These are phyloP conservation scores for Condylura cristata DNA, from an alignment of 2,113 vertebrate genomes.

Conservation along the genomic window DNA sequence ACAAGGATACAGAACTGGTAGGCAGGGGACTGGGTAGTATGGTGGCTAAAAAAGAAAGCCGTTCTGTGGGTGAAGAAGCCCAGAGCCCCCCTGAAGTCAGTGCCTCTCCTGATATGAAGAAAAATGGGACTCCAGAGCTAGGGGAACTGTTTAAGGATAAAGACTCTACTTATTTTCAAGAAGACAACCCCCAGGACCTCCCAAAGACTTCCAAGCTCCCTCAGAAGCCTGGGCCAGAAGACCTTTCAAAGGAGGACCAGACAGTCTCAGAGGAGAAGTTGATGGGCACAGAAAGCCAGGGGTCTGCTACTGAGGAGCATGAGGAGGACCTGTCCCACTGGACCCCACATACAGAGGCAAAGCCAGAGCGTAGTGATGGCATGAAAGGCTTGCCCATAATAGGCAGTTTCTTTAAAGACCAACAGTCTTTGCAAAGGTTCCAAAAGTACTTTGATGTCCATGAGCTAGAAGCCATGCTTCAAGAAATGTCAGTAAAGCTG, in stretches of 20 bases:
- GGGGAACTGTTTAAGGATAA: not conserved
- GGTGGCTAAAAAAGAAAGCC: not conserved
- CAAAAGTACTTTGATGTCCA: slow-evolving; percentile 88
- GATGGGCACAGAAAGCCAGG: not conserved
- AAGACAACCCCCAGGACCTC: not conserved
- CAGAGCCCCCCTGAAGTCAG: not conserved
- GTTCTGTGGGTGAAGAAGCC: not conserved
- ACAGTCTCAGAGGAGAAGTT: not conserved
- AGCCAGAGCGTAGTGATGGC: slow-evolving; percentile 83
- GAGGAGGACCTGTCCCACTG: not conserved
- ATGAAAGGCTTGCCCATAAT: slow-evolving; percentile 86
- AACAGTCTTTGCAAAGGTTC: slow-evolving; percentile 83
- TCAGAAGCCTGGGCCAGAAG: not conserved
- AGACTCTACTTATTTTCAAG: not conserved
- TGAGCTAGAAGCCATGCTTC: slow-evolving; percentile 91
- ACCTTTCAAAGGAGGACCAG: not conserved
- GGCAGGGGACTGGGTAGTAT: not conserved
- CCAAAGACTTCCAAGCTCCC: slow-evolving; percentile 10
- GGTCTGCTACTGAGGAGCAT: not conserved
- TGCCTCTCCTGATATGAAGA: not conserved
- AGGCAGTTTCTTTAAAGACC: slow-evolving; percentile 88
- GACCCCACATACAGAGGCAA: accelerated
- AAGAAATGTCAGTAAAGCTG: slow-evolving; percentile 89
- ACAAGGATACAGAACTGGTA: accelerated
- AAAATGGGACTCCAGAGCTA: not conserved